Evolutionary conservation across 2,113 vertebrate genomes (phyloP).

Genomic region (Cnemophilus loriae): DNA sequence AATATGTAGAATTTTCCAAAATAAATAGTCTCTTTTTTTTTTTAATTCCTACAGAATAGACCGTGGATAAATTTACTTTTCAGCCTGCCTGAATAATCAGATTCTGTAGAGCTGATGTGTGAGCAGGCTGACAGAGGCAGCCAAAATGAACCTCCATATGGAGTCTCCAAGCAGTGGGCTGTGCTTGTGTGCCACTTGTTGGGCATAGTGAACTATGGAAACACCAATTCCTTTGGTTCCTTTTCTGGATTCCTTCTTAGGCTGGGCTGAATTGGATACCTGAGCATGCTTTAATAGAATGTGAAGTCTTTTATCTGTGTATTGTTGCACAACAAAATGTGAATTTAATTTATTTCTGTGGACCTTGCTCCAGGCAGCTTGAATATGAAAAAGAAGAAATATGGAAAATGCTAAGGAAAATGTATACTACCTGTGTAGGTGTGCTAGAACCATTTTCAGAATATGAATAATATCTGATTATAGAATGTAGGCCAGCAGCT

Average conservation of each 20-base stretch:
- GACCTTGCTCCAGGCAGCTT: not conserved
- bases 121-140: not conserved
- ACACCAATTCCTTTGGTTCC: not conserved
- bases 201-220: not conserved
- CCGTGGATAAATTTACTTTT: not conserved
- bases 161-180: not conserved
- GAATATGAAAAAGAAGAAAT: not conserved
- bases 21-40: not conserved
- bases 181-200: not conserved
- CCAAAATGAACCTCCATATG: rapidly evolving
- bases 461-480: not conserved
- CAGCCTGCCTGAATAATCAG: not conserved
- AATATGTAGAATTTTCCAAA: not conserved
- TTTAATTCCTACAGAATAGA: not conserved
- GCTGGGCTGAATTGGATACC: not conserved
- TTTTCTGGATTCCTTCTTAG: not conserved
- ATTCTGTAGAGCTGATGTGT: not conserved
- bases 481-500: not conserved
- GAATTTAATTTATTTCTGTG: not conserved
- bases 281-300: not conserved
- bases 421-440: not conserved
- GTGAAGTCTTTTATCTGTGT: not conserved
- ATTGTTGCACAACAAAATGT: not conserved
- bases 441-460: not conserved
- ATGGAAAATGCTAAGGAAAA: not conserved